Conservation (phyloP, 2,888 invertebrate genomes). For the Toxonevra muliebris region DNA sequence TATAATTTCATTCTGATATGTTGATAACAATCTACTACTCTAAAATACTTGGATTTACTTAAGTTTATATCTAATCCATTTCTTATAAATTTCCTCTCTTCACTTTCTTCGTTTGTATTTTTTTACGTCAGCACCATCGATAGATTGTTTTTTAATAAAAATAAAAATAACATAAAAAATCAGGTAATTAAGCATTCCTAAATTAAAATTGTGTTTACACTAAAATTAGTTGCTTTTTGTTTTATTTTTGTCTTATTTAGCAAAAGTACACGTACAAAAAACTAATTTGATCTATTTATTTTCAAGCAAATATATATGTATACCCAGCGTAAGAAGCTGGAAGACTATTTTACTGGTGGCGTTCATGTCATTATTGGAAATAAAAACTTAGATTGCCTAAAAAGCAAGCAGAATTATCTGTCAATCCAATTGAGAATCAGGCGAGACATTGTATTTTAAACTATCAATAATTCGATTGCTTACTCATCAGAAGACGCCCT, state of each 20-base stretch:
- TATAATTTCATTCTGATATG: too few species aligned
- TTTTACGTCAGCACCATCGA: background rate
- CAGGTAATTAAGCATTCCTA: slow-evolving; percentile 41
- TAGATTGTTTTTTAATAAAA: background rate
- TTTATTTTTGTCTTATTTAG: slow-evolving; percentile 8
- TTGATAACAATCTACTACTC: too few species aligned
- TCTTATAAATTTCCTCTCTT: background rate
- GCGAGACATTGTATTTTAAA: too few species aligned
- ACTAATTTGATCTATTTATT: slow-evolving; percentile 4
- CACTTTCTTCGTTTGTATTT: background rate
- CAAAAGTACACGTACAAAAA: slow-evolving; percentile 3
- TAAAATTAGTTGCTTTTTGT: slow-evolving; percentile 14
- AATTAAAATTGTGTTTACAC: slow-evolving; percentile 25
- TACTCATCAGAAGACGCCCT: too few species aligned
- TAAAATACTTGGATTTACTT: too few species aligned
- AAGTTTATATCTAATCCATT: background rate
- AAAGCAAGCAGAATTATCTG: background rate
- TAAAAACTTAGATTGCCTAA: background rate
- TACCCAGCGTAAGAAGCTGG: too few species aligned
- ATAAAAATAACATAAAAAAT: slow-evolving; percentile 34
- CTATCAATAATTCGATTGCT: too few species aligned
- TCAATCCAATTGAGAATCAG: too few species aligned
- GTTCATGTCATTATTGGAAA: background rate
- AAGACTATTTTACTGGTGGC: too few species aligned
- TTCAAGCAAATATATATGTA: background rate